phyloP scores from a whole-genome alignment of 2,113 vertebrate genomes.

The Corvus cornix region DNA sequence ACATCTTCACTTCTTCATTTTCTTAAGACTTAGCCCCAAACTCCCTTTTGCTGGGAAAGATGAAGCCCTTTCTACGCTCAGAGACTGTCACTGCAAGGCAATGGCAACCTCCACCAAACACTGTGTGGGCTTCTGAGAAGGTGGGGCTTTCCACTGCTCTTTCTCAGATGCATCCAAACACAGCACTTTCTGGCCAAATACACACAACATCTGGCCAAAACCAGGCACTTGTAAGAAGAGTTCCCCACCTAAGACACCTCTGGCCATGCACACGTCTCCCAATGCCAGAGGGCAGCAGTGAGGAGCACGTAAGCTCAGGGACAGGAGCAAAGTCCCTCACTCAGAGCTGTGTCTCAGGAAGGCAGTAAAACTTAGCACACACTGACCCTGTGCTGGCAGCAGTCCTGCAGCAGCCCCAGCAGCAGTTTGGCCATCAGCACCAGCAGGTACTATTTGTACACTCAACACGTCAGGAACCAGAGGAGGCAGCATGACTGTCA shows the following conservation, averaged over 20 bases:
- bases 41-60: background rate
- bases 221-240: background rate
- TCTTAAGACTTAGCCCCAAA: background rate
- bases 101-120: background rate
- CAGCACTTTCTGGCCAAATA: background rate
- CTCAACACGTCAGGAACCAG: background rate
- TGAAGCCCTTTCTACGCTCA: background rate
- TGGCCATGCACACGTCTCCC: accelerated
- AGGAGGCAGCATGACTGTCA: background rate
- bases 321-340: background rate
- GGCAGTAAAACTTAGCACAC: background rate
- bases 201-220: background rate
- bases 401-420: background rate
- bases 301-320: background rate
- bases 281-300: background rate
- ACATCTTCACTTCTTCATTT: conserved; percentile 46
- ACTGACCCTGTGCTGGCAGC: background rate
- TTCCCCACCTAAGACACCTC: background rate
- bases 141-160: background rate
- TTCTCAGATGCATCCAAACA: background rate
- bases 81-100: background rate
- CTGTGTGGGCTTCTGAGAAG: background rate
- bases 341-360: background rate
- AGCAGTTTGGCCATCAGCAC: background rate
- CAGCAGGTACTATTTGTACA: background rate